Evolutionary conservation across 1,140 invertebrate genomes (phyloP), one percentile per base, ranked within the genome.

Genomic region (Mycetomoellerius zeteki): DNA sequence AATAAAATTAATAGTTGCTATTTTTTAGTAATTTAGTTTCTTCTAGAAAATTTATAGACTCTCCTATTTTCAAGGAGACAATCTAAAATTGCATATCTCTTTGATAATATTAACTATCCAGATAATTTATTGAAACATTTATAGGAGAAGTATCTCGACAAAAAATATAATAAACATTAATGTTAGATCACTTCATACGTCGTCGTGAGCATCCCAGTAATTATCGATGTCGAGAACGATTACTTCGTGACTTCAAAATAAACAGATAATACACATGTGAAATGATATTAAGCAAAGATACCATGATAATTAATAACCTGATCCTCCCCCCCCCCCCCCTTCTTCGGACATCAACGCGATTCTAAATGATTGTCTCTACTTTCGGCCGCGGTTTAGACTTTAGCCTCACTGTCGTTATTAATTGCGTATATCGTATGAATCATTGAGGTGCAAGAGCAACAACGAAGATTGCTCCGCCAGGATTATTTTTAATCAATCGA

Each of bases 291-390:
- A 58, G 21, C 65, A 37, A 24, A 56, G 65, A 56, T 10, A 37
- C 37, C 30, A 24, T 30, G 52, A 58, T 81, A 82, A 82, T 82
- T 82, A 82, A 82, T 82, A 82, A 72, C 4, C 21, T 21, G 80
- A 73, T 82, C 58, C 52, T 21, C 8, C 37, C 37, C 33, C 54
- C 7, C 10, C 10, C 10, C 8, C 1, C 37, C 10, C 10, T 43
- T 43, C 37, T 43, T 7, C 67, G 67, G 12, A 52, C 37, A 82
- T 82, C 67, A 54, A 82, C n/a, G 67, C 54, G 52, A 52, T 82
- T 60, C 52, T 82, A 82, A 82, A 82, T 82, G 67, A 82, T 73
- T 82, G 67, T 82, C 52, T 82, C 14, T 47, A 73, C 67, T 82
- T 82, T 82, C 54, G 67, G 52, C 78, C 65, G 37, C 19, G 33